A percentile compares a stretch with the other conserved stretches of the same genome.
Conservation (phyloP, 2,888 invertebrate genomes). For the Amphiduros pacificus region DNA sequence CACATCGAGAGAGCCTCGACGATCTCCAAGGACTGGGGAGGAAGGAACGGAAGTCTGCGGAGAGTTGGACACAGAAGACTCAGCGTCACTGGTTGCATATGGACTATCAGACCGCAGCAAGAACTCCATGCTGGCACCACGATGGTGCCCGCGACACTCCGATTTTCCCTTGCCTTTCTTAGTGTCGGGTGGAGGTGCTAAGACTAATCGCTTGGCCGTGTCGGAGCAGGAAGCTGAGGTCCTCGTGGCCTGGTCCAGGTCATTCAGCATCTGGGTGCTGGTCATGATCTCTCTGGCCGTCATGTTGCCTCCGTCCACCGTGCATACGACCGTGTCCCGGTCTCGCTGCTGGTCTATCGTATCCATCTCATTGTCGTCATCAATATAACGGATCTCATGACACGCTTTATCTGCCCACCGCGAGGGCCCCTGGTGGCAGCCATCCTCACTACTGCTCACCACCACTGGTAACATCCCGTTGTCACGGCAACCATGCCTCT, state of each 20-base stretch:
- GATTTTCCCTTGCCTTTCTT: not conserved
- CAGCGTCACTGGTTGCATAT: not conserved
- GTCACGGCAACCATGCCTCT: slow-evolving; percentile 5
- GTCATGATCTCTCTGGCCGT: slow-evolving; percentile 25
- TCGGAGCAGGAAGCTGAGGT: not conserved
- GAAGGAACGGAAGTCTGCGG: slow-evolving; percentile 12
- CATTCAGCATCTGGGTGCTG: slow-evolving; percentile 20
- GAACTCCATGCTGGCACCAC: not conserved
- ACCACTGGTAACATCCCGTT: not conserved
- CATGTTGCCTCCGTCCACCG: slow-evolving; percentile 8
- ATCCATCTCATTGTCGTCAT: slow-evolving; percentile 62
- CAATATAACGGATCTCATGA: slow-evolving; percentile 65
- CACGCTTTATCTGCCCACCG: slow-evolving; percentile 57
- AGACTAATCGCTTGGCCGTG: not conserved
- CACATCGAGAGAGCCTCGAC: slow-evolving; percentile 27
- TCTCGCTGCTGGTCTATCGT: not conserved
- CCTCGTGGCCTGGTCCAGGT: slow-evolving; percentile 7
- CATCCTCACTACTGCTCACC: not conserved
- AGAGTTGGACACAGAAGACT: slow-evolving; percentile 20
- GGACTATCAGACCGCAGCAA: not conserved
- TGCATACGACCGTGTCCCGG: slow-evolving; percentile 21
- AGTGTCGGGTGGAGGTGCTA: not conserved
- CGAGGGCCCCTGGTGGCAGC: slow-evolving; percentile 9
- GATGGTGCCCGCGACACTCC: not conserved
- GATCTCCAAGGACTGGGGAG: slow-evolving; percentile 5